Conservation (phyloP, 2,113 vertebrate genomes). For the Stigmatopora argus region DNA sequence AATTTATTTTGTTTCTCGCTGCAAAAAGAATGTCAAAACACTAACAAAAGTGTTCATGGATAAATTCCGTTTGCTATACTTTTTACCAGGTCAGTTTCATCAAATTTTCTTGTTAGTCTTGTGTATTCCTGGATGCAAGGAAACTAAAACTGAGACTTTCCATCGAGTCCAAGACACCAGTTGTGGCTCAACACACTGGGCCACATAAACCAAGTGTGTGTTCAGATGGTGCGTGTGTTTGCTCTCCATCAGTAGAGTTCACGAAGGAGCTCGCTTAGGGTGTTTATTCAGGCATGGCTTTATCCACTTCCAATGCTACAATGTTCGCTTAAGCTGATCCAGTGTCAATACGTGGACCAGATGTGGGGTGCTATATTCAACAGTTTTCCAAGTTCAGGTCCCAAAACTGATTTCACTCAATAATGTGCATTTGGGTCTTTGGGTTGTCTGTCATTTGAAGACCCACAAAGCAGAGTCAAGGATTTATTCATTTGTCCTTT, state of each 20-base stretch:
- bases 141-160: conserved; percentile 38
- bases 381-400: not conserved
- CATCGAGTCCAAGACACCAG: conserved; percentile 35
- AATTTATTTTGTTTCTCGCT: not conserved
- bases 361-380: not conserved
- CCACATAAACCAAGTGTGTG: conserved; percentile 26
- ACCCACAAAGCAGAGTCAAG: not conserved
- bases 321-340: not conserved
- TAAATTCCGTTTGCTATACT: not conserved
- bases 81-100: not conserved
- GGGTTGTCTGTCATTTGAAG: not conserved
- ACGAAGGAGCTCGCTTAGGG: conserved; percentile 49
- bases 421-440: not conserved
- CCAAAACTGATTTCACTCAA: not conserved
- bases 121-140: conserved; percentile 11
- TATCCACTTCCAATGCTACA: conserved; percentile 24
- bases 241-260: conserved; percentile 45
- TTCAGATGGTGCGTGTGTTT: conserved; percentile 36
- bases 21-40: not conserved
- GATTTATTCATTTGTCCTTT: not conserved
- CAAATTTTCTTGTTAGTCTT: not conserved
- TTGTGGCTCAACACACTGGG: conserved; percentile 58
- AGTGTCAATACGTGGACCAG: not conserved
- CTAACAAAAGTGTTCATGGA: not conserved
- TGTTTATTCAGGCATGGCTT: conserved; percentile 57